Conservation (phyloP, 1,140 invertebrate species). For the Patella vulgata region DNA sequence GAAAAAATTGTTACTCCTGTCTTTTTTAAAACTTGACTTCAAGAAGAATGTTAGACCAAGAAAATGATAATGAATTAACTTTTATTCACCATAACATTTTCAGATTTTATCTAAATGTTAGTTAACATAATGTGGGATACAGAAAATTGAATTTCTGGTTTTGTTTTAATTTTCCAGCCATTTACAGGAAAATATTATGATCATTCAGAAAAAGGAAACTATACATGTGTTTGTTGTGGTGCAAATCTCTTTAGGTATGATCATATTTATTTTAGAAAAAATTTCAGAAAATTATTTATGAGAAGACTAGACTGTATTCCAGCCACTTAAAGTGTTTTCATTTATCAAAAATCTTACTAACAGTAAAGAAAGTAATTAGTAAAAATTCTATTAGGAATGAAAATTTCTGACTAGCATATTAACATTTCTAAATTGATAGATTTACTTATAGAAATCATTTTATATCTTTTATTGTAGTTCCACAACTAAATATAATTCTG, state of each 20-base stretch:
- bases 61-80: too few relatives aligned
- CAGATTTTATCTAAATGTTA: too few relatives aligned
- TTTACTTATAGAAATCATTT: too few relatives aligned
- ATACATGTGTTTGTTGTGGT: conserved; percentile 61
- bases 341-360: neutral
- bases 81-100: too few relatives aligned
- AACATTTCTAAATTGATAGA: too few relatives aligned
- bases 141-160: too few relatives aligned
- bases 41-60: too few relatives aligned
- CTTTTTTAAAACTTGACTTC: too few relatives aligned
- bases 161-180: conserved; percentile 43
- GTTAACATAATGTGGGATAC: too few relatives aligned
- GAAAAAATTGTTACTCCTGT: too few relatives aligned
- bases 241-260: conserved; percentile 55
- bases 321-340: neutral
- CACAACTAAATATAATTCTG: conserved; percentile 91
- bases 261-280: neutral
- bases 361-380: neutral
- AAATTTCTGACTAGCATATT: neutral
- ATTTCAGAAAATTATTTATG: neutral
- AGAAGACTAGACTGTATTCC: neutral
- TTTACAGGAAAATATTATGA: conserved; percentile 58
- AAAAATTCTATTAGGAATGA: neutral
- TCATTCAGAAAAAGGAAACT: conserved; percentile 55
- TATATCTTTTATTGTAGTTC: conserved; percentile 68